Evolutionary conservation across 2,797 vertebrate genomes (phyloP), one percentile per base, ranked within the genome.

Genomic region (Euthynnus affinis): DNA sequence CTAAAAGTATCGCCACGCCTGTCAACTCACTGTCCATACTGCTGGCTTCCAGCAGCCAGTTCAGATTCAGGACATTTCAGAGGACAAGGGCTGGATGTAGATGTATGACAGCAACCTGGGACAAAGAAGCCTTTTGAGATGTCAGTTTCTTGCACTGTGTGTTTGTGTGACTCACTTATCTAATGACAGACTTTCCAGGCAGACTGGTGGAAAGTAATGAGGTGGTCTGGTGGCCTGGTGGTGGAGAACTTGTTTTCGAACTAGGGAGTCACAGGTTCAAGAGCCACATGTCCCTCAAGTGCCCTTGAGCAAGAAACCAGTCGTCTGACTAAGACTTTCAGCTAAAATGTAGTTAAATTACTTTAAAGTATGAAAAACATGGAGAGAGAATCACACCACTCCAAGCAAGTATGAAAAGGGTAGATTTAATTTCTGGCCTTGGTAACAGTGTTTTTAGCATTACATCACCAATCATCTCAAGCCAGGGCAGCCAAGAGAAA

Each of bases 1-100:
- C 91, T 88, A 67, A 89, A 91, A 82, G 76, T 80, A 80, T 58
- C 56, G 55, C 63, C 66, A 71, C 14, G 76, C 71, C 81, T 90
- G 86, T 91, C 91, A 88, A 64, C 70, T 78, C 3, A 14, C 79
- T 40, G 71, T 80, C 78, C 74, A 72, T 66, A 77, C 53, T 65
- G 57, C 57, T 56, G 74, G 78, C 78, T 85, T 76, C 59, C 78
- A 72, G 68, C 83, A 88, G 77, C 72, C 69, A 78, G 76, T 80
- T 86, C 75, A 78, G 56, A 78, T 84, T 71, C 40, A 67, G 74
- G 76, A 78, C 72, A 79, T 74, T 74, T 76, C 66, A 84, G 57
- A 68, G 57, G 68, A 82, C 66, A 65, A 70, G 37, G 71, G 20
- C 52, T 66, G 61, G 52, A 78, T 72, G 29, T 40, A 60, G 53